Base-by-base conservation (phyloP, 2,797 vertebrate genomes). In the Pseudomugil gertrudae region DNA sequence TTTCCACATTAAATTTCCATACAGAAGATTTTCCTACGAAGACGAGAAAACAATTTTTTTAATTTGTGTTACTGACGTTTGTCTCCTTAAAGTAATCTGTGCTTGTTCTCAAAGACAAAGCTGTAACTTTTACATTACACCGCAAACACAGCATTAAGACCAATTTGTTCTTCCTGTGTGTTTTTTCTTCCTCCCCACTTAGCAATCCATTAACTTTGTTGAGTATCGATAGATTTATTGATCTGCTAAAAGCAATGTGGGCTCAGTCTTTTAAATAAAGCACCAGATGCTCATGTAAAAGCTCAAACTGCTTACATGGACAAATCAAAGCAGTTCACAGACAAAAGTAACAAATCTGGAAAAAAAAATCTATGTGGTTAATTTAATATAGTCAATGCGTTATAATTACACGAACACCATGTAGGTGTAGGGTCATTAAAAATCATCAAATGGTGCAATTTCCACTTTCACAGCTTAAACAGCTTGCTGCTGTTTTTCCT, bases 211-310 rank as follows among this genome's bases (percentile, higher is more conserved):
- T 63, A 52, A 35, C 15, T 54, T 19, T 5, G 58, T 65, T 57
- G 29, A 52, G 36, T 57, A 33, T 15, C 52, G 47, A 67, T 33
- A n/a, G 54, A 68, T 52, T 50, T 52, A 74, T 67, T 27, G 53
- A 55, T 57, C 58, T 43, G 71, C 53, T 67, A 43, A 66, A 45
- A 21, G 21, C 9, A 63, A 3, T 26, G 19, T 27, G 26, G 23
- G 17, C 19, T 36, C 27, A n/a, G 9, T 33, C 23, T 45, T 53
- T 35, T 2, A 45, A 33, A 40, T 4, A 17, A 14, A 33, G 4
- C 27, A 10, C 6, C 0, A 47, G 60, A 59, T 55, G 33, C 11
- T 48, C 9, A 40, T 24, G 15, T 21, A 66, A 59, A 64, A 33
- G 9, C 26, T 63, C 38, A 40, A 40, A 38, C 3, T 11, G 36